Base-by-base conservation (phyloP, 2,797 vertebrate species). In the Melanotaenia maccullochi region DNA sequence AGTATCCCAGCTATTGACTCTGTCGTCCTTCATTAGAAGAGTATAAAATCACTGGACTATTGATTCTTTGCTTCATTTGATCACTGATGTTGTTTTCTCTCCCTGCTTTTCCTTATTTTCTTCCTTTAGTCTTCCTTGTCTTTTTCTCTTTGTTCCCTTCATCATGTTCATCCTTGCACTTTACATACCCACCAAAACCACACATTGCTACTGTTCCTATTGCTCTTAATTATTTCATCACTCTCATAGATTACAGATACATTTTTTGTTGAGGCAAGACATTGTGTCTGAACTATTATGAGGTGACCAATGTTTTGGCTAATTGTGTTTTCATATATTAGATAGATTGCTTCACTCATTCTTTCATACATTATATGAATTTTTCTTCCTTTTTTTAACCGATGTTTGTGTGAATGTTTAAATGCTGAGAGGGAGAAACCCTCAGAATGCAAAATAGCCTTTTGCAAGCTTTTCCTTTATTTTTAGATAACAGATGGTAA, bases 1-100 rank as follows among this genome's bases (percentile, higher is more conserved):
- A 71, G 78, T 52, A 61, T 72, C 75, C 75, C 83, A 83, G 71
- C 76, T 83, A 81, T 82, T 54, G 86, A 81, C 77, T 85, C 83
- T 86, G 87, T 88, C 86, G 52, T 83, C 82, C 24, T 87, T 85
- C 72, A 82, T 91, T 88, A 84, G 77, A 78, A 28, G 62, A 73
- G 67, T 55, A 78, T 79, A 78, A 80, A 76, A 91, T 89, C 84
- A 79, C 69, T 67, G 9, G 58, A 72, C 42, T 58, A 90, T 89
- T 68, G 87, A 91, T 89, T 85, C 36, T 44, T 87, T 87, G 62
- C 72, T 71, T 83, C 68, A 63, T 79, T 68, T 86, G 73, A 89
- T 86, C 72, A 69, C 57, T 75, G 75, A 84, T 13, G 24, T 73
- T 38, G 36, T 78, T 83, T 36, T 82, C 63, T 71, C 52, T 18